phyloP scores from a whole-genome alignment of 1,140 invertebrate genomes.

The Copidosoma floridanum region DNA sequence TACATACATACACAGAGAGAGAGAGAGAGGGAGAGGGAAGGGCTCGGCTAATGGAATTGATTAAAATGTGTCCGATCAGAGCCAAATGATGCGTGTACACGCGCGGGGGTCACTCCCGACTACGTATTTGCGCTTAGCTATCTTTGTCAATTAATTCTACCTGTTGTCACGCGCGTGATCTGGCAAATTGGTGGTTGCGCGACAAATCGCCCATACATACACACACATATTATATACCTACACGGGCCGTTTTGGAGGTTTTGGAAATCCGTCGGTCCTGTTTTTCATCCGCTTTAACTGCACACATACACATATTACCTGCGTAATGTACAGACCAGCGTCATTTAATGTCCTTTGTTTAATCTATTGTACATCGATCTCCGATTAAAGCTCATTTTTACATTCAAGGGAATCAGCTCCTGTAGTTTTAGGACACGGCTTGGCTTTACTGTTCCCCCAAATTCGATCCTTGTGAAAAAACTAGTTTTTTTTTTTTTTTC shows the following conservation, averaged over 20 bases:
- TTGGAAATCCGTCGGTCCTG: conserved; percentile 15
- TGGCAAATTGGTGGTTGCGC: conserved; percentile 40
- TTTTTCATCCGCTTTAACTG: no score
- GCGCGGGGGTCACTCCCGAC: conserved; percentile 33
- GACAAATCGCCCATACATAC: conserved; percentile 8
- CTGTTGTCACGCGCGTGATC: conserved; percentile 44
- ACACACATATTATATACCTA: background rate
- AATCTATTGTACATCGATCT: no score
- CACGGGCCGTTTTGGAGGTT: background rate
- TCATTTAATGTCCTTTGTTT: no score
- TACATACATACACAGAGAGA: background rate
- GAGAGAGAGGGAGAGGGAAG: background rate
- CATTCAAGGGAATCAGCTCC: no score
- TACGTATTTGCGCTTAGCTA: conserved; percentile 54
- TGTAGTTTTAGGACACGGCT: no score
- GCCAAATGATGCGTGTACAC: conserved; percentile 41
- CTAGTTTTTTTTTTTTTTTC: no score
- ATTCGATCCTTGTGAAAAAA: no score
- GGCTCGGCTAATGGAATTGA: conserved; percentile 59
- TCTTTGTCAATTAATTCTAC: conserved; percentile 57
- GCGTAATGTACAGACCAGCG: no score
- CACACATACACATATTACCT: no score
- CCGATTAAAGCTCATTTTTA: no score
- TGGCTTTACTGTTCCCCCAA: no score
- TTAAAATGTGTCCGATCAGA: conserved; percentile 58